phyloP scores from a whole-genome alignment of 92 coral and sea anemone species.

The Nematostella vectensis region DNA sequence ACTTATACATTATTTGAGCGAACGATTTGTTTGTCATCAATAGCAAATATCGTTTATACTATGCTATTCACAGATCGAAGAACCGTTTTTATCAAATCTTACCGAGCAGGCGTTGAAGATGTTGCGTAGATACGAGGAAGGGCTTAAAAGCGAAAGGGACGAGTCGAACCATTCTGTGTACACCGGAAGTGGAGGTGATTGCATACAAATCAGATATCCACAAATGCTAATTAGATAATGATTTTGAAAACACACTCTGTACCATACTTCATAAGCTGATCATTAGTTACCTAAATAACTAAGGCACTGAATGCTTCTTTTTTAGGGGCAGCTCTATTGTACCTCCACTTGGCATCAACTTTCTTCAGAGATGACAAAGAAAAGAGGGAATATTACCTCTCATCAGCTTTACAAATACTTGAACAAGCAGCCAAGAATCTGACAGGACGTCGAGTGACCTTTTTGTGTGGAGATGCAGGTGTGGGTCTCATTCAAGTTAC shows the following conservation, averaged over 20 bases:
- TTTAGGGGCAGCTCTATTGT: conserved; percentile 73
- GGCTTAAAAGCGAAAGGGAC: conserved; percentile 53
- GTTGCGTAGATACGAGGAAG: conserved; percentile 58
- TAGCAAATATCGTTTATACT: too few relatives aligned
- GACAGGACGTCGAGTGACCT: conserved; percentile 66
- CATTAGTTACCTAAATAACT: too few relatives aligned
- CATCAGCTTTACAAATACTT: conserved; percentile 54
- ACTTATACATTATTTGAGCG: too few relatives aligned
- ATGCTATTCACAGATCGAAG: too few relatives aligned
- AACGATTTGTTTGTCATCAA: too few relatives aligned
- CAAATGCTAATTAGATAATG: not conserved
- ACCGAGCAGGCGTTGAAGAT: conserved; percentile 43
- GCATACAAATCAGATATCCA: not conserved
- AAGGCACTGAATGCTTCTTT: too few relatives aligned
- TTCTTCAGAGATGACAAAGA: conserved; percentile 42
- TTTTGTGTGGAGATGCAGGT: conserved; percentile 98
- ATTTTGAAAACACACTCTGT: too few relatives aligned
- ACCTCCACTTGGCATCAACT: conserved; percentile 72
- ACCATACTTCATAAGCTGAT: too few relatives aligned
- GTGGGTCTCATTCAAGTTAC: too few relatives aligned
- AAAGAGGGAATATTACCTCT: conserved; percentile 38
- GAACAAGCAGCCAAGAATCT: conserved; percentile 48
- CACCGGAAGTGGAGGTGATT: conserved; percentile 78
- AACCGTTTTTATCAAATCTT: conserved; percentile 53
- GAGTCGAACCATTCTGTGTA: conserved; percentile 66